Evolutionary conservation across 2,113 vertebrate species (phyloP), one percentile per base, ranked within the genome.

Genomic region (Eleginops maclovinus): DNA sequence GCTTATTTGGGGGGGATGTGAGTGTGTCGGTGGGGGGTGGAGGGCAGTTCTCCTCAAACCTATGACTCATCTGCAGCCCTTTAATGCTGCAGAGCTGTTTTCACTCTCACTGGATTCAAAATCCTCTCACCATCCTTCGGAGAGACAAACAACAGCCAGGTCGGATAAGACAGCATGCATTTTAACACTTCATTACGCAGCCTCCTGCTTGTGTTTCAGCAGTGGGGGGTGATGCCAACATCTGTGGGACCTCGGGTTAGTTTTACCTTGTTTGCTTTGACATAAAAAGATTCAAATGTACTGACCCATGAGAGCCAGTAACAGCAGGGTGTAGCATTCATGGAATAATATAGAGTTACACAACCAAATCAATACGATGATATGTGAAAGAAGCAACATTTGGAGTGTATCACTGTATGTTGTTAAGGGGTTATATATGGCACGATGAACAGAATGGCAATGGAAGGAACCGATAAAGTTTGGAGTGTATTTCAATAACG

Each of bases 31-130:
- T 16, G 59, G 50, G 56, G 69, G 21, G 40, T 17, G 26, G 44
- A 62, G 68, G 50, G 44, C 65, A 56, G 28, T 60, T 72, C 51
- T 62, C 16, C 41, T 49, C 54, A 21, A 75, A 55, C 62, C 58
- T 53, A 66, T 88, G 79, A 89, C 79, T 92, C 86, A 86, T 91
- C 55, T 24, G 75, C 46, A 60, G 51, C 64, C 58, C 43, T 26
- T 77, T 28, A 58, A 50, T 8, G 72, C 77, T 46, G 59, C 71
- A 85, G 73, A 67, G 19, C 54, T 44, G 43, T 70, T 85, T 82
- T 58, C 56, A 77, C 43, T 58, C 5, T 5, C 22, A n/a, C 36
- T 43, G 46, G 21, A 51, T 43, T 13, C 6, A 9, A 49, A 75
- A 49, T 72, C 46, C 50, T 72, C 63, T 72, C 66, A 59, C 51